Percentiles rank a stretch among this genome's conserved stretches.
Conservation (phyloP, 2,113 vertebrate genomes). For the Andinoacara biseriatus region DNA sequence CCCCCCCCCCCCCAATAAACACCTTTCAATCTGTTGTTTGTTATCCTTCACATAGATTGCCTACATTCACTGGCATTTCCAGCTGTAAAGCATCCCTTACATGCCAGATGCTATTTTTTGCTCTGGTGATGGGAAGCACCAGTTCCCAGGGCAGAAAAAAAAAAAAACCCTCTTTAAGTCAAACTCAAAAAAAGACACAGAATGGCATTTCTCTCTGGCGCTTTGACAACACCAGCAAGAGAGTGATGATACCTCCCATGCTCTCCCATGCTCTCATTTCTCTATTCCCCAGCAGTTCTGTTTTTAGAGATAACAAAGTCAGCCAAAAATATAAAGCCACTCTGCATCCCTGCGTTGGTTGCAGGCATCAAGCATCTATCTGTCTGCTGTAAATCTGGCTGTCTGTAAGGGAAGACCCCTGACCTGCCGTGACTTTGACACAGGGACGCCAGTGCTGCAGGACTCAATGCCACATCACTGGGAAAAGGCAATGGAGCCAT, state of each 20-base stretch:
- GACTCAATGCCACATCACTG: constrained; percentile 23
- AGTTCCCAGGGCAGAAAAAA: constrained; percentile 46
- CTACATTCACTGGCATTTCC: constrained; percentile 12
- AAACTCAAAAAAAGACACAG: constrained; percentile 15
- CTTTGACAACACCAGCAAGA: constrained; percentile 54
- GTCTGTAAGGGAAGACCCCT: constrained; percentile 16
- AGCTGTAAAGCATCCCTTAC: constrained; percentile 27
- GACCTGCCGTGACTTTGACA: constrained; percentile 42
- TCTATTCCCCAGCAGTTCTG: constrained; percentile 53
- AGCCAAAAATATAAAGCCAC: constrained; percentile 43
- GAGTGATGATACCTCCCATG: constrained; percentile 51
- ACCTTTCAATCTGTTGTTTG: constrained; percentile 1
- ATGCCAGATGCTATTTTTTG: constrained; percentile 50
- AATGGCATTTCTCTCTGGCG: constrained; percentile 57
- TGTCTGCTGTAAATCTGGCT: constrained; percentile 14
- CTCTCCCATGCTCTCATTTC: constrained; percentile 65
- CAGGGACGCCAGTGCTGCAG: constrained; percentile 19
- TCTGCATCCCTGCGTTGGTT: constrained; percentile 7
- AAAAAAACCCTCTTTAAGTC: background rate
- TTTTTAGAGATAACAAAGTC: constrained; percentile 68
- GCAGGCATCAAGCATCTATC: background rate
- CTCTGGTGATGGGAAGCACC: constrained; percentile 38
- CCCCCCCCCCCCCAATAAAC: background rate
- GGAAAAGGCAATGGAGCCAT: background rate
- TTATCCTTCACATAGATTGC: background rate